Evolutionary conservation across 2,113 vertebrate genomes (phyloP).

Genomic region (Pavo muticus): DNA sequence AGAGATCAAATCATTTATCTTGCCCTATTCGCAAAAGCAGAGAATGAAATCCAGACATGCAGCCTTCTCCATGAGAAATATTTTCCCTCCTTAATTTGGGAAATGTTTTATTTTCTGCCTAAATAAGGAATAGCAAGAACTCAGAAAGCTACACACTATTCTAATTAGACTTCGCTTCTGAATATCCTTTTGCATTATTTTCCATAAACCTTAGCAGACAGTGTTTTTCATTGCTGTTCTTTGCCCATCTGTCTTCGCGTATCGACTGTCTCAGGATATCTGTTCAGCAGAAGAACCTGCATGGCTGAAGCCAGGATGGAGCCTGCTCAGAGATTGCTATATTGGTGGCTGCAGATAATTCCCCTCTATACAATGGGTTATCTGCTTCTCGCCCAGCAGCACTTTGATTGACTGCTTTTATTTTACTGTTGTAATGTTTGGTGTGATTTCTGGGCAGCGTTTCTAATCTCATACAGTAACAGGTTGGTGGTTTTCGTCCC

Average conservation of each 20-base stretch:
- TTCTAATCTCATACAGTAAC: background rate
- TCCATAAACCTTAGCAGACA: conserved; percentile 53
- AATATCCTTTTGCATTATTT: conserved; percentile 8
- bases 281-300: background rate
- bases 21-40: background rate
- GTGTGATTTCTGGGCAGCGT: background rate
- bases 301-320: background rate
- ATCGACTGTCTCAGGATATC: background rate
- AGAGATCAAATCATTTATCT: background rate
- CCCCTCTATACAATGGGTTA: background rate
- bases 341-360: background rate
- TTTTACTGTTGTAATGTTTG: background rate
- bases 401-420: background rate
- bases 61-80: background rate
- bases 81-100: background rate
- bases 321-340: background rate
- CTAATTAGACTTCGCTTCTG: conserved; percentile 36
- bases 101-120: conserved; percentile 41
- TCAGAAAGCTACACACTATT: background rate
- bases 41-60: conserved; percentile 10
- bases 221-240: conserved; percentile 20
- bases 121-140: background rate
- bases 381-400: background rate
- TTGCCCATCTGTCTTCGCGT: background rate
- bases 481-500: background rate